These are phyloP conservation scores for Apeira syringaria DNA, from an alignment of 2,888 invertebrate genomes.

Conservation along the genomic window DNA sequence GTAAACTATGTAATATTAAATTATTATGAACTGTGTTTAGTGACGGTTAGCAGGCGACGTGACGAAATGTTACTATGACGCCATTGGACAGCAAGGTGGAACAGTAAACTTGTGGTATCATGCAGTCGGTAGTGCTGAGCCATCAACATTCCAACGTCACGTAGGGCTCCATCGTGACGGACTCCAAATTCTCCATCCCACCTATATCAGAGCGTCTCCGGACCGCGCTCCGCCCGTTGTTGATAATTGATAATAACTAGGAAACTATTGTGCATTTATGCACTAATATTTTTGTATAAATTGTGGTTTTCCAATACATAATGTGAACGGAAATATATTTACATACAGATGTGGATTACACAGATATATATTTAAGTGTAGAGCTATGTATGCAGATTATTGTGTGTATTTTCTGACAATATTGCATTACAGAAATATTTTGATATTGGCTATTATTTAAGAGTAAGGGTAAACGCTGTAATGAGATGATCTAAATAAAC, in stretches of 20 bases:
- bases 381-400: conserved; percentile 77
- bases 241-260: conserved; percentile 50
- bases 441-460: conserved; percentile 80
- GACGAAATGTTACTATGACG: neutral
- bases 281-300: conserved; percentile 76
- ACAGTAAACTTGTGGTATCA: conserved; percentile 53
- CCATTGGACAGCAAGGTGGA: conserved; percentile 30
- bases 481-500: conserved; percentile 66
- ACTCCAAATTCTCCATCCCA: conserved; percentile 75
- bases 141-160: conserved; percentile 71
- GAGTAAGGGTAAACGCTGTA: conserved; percentile 50
- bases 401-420: conserved; percentile 80
- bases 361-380: conserved; percentile 76
- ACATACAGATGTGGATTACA: conserved; percentile 75
- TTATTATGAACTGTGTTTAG: neutral
- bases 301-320: conserved; percentile 59
- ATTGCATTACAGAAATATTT: conserved; percentile 76
- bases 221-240: conserved; percentile 49
- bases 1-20: neutral
- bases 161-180: conserved; percentile 55
- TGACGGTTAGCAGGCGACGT: neutral
- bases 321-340: conserved; percentile 65
- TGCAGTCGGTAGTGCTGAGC: conserved; percentile 40
- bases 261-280: conserved; percentile 53
- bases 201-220: conserved; percentile 58